Evolutionary conservation across 2,113 vertebrate species (phyloP), one percentile per base, ranked within the genome.

Genomic region (Glareola pratincola): DNA sequence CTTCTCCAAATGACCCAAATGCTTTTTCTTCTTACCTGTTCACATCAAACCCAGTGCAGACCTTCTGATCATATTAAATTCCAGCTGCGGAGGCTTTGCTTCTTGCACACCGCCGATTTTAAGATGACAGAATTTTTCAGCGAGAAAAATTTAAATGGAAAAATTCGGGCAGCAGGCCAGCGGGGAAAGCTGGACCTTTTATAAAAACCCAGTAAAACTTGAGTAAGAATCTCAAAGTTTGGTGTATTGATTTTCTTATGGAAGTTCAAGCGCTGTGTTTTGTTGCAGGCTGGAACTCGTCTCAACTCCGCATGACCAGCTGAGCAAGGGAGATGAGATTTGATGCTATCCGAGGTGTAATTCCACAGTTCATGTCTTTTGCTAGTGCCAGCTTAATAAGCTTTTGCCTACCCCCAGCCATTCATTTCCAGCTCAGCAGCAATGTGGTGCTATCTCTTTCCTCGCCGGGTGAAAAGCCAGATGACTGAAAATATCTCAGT

Each of bases 401-500:
- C 79, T 94, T 87, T 81, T 88, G 66, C 92, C 75, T 79, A 73
- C 53, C 60, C 81, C 56, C 66, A 79, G 85, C 81, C 90, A n/a
- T 85, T 91, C 87, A 87, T 96, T 96, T 87, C 94, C 96, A 96
- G 91, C 92, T 87, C 94, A 90, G 94, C 92, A 82, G 94, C 90
- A 85, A 12, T 34, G 69, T 39, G 4, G 48, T 64, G 73, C 94
- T 87, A 19, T 75, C 76, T 76, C 83, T 75, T 68, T 20, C 77
- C 73, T 72, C 76, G 17, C 69, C 0, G 0, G 6, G 47, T 43
- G 56, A 47, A 68, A 81, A 92, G 71, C 3, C 51, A 85, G 36
- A 26, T 16, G 64, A 29, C 56, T 85, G 67, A 85, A 94, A 96
- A 87, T 36, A 89, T 5, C 21, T 62, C 11, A 4, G 62, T 67